Conservation (phyloP, 1,140 invertebrate species). For the Callitettix versicolor region DNA sequence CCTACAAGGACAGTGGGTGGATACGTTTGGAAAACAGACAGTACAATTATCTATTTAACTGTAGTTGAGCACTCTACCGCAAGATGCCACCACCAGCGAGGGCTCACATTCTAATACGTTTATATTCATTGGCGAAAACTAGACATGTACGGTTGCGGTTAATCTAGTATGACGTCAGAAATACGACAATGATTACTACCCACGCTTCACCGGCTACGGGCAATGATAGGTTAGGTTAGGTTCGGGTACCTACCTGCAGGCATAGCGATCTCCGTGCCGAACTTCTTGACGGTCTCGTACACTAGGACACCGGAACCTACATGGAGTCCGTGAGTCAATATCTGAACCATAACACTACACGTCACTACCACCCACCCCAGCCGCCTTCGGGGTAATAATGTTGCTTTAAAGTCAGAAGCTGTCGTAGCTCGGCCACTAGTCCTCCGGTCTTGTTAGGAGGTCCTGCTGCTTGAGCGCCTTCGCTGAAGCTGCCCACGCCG, state of each 20-base stretch:
- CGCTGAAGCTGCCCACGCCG: constrained; percentile 33
- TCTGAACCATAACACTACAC: constrained; percentile 46
- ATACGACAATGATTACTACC: no score
- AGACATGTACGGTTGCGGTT: no score
- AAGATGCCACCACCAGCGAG: no score
- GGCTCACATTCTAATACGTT: no score
- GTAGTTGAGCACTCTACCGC: no score
- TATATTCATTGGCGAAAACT: no score
- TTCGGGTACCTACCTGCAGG: constrained; percentile 49
- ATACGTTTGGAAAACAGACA: no score
- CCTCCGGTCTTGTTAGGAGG: constrained; percentile 13
- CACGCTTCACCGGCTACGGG: no score
- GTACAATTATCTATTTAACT: no score
- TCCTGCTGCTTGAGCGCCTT: constrained; percentile 21
- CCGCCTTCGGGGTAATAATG: constrained; percentile 66
- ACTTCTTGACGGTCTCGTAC: constrained; percentile 38
- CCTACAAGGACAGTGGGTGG: no score
- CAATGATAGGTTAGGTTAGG: no score
- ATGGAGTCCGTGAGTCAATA: constrained; percentile 51
- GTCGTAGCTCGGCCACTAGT: constrained; percentile 37
- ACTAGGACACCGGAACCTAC: constrained; percentile 44
- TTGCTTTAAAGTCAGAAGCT: constrained; percentile 48
- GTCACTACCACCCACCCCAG: constrained; percentile 57
- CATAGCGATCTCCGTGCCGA: constrained; percentile 35
- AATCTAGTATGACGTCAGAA: no score